Percentiles rank a stretch among this genome's conserved stretches.
Evolutionary conservation across 2,797 vertebrate species (phyloP).

Genomic region (Galago senegalensis): DNA sequence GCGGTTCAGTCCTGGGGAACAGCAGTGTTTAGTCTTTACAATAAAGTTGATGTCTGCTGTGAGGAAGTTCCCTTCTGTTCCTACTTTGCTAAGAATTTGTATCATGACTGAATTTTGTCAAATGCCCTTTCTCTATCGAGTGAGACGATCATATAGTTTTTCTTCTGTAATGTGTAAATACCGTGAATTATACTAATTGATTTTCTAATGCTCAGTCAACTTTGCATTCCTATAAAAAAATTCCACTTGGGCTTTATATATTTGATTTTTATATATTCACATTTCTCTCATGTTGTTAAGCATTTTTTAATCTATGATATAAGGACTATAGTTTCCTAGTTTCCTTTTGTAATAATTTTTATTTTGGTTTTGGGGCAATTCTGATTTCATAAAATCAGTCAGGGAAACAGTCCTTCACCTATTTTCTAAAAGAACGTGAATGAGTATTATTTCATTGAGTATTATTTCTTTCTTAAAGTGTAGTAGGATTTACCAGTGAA

Average conservation of each 20-base stretch:
- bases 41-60: not conserved
- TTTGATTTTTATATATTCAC: conserved; percentile 1
- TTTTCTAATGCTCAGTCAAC: conserved; percentile 8
- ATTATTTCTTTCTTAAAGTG: conserved; percentile 55
- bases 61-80: not conserved
- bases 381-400: conserved; percentile 49
- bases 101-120: conserved; percentile 31
- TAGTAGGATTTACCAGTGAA: conserved; percentile 30
- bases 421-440: conserved; percentile 56
- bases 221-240: not conserved
- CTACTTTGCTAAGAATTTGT: conserved; percentile 43
- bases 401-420: conserved; percentile 9
- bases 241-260: not conserved
- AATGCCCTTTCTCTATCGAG: not conserved
- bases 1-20: not conserved
- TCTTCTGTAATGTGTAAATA: conserved; percentile 25
- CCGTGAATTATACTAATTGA: not conserved
- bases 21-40: not conserved
- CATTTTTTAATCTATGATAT: conserved; percentile 24
- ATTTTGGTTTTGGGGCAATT: conserved; percentile 30
- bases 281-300: conserved; percentile 46
- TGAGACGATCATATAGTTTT: not conserved
- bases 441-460: not conserved
- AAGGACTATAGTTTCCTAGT: not conserved
- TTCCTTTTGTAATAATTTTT: conserved; percentile 58